A percentile compares a stretch with the other conserved stretches of the same genome.
These are phyloP conservation scores for Morus bassanus DNA, from an alignment of 2,797 vertebrate genomes.

Conservation along the genomic window DNA sequence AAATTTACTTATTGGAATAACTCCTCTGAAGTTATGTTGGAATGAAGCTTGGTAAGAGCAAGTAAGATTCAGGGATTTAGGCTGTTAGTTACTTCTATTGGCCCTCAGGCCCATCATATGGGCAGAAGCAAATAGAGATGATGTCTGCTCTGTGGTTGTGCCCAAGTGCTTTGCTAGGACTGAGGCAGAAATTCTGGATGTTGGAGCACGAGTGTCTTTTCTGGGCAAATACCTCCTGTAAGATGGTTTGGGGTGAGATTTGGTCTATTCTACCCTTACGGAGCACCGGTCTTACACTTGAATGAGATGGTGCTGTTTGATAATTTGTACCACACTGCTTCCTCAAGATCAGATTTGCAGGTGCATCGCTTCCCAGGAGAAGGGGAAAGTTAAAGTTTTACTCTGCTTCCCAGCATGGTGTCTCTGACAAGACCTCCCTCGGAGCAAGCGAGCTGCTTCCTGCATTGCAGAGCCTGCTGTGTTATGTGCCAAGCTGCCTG, in stretches of 20 bases:
- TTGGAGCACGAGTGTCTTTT: neutral
- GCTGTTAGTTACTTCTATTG: neutral
- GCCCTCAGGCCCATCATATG: neutral
- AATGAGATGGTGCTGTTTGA: neutral
- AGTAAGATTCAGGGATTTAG: neutral
- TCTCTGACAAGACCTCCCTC: neutral
- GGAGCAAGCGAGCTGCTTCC: neutral
- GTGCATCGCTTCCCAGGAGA: neutral
- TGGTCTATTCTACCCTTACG: neutral
- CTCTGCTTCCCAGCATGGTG: neutral
- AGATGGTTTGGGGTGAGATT: neutral
- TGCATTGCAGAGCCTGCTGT: accelerated
- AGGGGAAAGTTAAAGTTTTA: neutral
- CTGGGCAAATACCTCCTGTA: neutral
- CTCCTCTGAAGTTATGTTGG: neutral
- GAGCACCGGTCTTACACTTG: accelerated
- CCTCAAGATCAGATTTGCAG: neutral
- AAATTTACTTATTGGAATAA: neutral
- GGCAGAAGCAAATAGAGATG: neutral
- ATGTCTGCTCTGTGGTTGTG: neutral
- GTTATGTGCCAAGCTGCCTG: accelerated
- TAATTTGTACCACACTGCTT: neutral
- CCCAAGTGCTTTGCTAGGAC: neutral
- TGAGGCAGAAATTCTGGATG: neutral
- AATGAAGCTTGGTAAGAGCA: neutral